A percentile compares a stretch with the other conserved stretches of the same genome.
Conservation (phyloP, 1,140 invertebrate genomes). For the Caenorhabditis briggsae region DNA sequence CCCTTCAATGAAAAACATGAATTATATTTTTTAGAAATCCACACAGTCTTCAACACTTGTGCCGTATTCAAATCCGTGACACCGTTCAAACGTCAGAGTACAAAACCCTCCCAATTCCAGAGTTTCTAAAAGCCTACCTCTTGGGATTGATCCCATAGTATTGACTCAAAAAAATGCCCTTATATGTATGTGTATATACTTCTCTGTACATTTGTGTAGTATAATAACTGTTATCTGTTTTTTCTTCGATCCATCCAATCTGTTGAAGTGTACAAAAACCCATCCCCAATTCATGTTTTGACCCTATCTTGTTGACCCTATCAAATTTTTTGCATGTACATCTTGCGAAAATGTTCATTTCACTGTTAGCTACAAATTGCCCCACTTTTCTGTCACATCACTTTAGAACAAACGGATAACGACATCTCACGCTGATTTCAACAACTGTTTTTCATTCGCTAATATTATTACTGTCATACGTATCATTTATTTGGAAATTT, state of each 20-base stretch:
- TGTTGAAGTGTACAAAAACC: constrained; percentile 48
- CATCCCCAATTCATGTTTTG: background rate
- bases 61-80: constrained; percentile 54
- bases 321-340: background rate
- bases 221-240: constrained; percentile 51
- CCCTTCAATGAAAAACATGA: too few relatives aligned
- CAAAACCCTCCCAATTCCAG: constrained; percentile 59
- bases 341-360: background rate
- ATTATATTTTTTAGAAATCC: too few relatives aligned
- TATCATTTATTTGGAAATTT: constrained; percentile 33
- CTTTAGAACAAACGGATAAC: constrained; percentile 53
- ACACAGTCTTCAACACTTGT: constrained; percentile 60
- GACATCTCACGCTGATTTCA: constrained; percentile 54
- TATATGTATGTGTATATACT: constrained; percentile 47
- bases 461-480: constrained; percentile 14
- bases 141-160: constrained; percentile 54
- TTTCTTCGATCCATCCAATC: background rate
- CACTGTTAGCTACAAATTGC: constrained; percentile 55
- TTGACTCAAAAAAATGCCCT: too few relatives aligned
- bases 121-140: constrained; percentile 58
- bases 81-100: constrained; percentile 62
- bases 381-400: constrained; percentile 54
- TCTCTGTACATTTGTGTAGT: constrained; percentile 46
- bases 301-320: background rate
- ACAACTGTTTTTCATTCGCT: background rate